Evolutionary conservation across 2,113 vertebrate genomes (phyloP), one percentile per base, ranked within the genome.

Genomic region (Cottus gobio): DNA sequence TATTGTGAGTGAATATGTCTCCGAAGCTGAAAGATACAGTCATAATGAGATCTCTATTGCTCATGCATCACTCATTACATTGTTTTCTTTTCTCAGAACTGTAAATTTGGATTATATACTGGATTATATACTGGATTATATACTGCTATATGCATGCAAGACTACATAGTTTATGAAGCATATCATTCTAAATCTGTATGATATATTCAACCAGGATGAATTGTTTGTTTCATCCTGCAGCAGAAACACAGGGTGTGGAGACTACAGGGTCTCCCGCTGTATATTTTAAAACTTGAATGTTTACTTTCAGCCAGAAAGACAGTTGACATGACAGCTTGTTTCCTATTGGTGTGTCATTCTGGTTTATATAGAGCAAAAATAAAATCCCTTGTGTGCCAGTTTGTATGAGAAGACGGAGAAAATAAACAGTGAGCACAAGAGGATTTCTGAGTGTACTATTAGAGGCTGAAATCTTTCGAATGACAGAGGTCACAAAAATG

Each of bases 1-100:
- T 82, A 81, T 67, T 70, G 74, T 54, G 36, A 69, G 74, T 79
- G 68, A 90, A 80, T 36, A 76, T 69, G 64, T 75, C 79, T 76
- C 42, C 57, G 72, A 48, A 77, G 83, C 70, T 70, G 48, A 77
- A 63, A 80, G 72, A 79, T 50, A 86, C 48, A 30, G 34, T 69
- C 63, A 39, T 73, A 44, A 75, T 81, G 42, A 70, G 13, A 50
- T 70, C 26, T 18, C n/a, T 31, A 20, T 54, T 76, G 57, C 58
- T 71, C 36, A 0, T 1, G 20, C 42, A 61, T 54, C 4, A 1
- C 34, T 26, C 16, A 48, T 71, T 54, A 62, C n/a, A 60, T 34
- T 20, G 7, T 36, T 30, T 10, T 22, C n/a, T n/a, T 8, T 36
- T 48, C 1, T 24, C 18, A 64, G 12, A 28, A n/a, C 9, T 66